Conservation (phyloP, 1,140 invertebrate genomes). For the Diprion similis region DNA sequence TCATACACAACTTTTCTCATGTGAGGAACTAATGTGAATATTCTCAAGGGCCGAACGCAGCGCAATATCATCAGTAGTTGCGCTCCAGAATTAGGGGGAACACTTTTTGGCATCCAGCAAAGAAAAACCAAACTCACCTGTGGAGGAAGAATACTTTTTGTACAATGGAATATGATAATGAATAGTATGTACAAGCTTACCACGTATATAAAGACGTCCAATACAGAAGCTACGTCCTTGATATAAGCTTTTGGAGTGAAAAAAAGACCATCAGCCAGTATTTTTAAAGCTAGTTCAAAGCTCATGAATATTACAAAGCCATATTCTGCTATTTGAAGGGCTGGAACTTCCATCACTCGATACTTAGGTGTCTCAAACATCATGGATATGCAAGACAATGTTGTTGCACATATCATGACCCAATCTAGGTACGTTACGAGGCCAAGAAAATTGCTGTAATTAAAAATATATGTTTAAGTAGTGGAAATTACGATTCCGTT, state of each 20-base stretch:
- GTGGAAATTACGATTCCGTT: slow-evolving; percentile 7
- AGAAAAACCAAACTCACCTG: slow-evolving; percentile 93
- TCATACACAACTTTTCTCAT: slow-evolving; percentile 99
- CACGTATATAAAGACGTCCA: slow-evolving; percentile 98
- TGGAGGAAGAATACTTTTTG: slow-evolving; percentile 30
- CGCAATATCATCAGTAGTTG: slow-evolving; percentile 96
- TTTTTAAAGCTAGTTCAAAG: slow-evolving; percentile 93
- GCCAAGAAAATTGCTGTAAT: slow-evolving; percentile 91
- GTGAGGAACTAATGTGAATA: slow-evolving; percentile 98
- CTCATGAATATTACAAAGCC: slow-evolving; percentile 99
- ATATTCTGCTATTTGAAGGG: slow-evolving; percentile 95
- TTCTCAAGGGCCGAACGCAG: slow-evolving; percentile 93
- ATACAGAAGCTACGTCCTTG: slow-evolving; percentile 94
- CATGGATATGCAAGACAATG: slow-evolving; percentile 97
- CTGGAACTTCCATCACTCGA: slow-evolving; percentile 85
- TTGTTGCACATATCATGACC: slow-evolving; percentile 99
- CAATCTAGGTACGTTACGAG: slow-evolving; percentile 99
- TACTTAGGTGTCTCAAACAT: slow-evolving; percentile 96
- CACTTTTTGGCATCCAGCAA: slow-evolving; percentile 93
- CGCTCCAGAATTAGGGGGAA: slow-evolving; percentile 89
- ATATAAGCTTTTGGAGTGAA: slow-evolving; percentile 99
- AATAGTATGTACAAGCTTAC: slow-evolving; percentile 65
- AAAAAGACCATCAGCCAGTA: slow-evolving; percentile 96
- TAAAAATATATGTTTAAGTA: slow-evolving; percentile 26
- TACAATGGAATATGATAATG: background rate